Conservation (phyloP, 2,113 vertebrate species). For the Stigmatopora argus region DNA sequence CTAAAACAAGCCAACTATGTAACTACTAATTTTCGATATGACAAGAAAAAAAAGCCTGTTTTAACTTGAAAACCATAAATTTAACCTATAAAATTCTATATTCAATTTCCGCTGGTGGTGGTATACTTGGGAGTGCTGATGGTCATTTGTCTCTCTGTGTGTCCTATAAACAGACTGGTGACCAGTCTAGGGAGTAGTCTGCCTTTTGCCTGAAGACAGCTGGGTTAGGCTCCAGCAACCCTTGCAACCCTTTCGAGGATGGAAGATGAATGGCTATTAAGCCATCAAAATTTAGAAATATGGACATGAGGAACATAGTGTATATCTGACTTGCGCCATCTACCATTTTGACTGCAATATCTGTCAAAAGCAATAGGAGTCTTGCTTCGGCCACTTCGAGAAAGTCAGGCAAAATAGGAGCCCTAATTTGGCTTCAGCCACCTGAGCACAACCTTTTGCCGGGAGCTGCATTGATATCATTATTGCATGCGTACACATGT, state of each 20-base stretch:
- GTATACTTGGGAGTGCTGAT: too few relatives aligned
- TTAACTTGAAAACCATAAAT: too few relatives aligned
- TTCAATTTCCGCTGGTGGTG: neutral
- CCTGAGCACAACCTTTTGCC: constrained; percentile 1
- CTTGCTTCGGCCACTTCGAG: neutral
- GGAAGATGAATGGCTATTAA: neutral
- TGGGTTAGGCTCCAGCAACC: too few relatives aligned
- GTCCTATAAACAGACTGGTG: too few relatives aligned
- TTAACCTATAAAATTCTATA: neutral
- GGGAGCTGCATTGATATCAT: constrained; percentile 30
- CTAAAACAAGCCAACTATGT: too few relatives aligned
- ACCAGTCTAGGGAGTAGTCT: too few relatives aligned
- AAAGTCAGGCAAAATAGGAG: neutral
- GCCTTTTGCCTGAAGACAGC: too few relatives aligned
- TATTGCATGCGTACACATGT: constrained; percentile 12
- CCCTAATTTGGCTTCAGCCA: neutral
- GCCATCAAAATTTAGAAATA: neutral
- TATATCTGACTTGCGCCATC: neutral
- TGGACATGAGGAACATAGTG: neutral
- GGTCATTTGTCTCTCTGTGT: too few relatives aligned
- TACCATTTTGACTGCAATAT: neutral
- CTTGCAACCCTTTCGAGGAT: too few relatives aligned
- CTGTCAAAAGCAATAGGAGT: neutral
- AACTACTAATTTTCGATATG: too few relatives aligned
- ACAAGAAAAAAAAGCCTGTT: too few relatives aligned